Conservation (phyloP, 1,140 invertebrate genomes). For the Drosophila busckii region DNA sequence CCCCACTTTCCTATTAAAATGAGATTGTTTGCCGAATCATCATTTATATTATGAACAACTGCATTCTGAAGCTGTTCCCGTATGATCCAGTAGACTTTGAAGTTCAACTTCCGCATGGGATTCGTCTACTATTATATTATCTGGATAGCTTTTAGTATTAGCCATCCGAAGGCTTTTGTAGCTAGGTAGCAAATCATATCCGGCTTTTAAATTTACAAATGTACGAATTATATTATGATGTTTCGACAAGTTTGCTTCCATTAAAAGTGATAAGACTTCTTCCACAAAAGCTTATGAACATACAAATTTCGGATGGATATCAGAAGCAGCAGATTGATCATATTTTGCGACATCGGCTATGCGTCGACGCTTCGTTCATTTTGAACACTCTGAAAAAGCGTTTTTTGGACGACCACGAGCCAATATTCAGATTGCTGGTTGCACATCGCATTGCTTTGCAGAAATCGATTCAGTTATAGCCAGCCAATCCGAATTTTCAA, state of each 20-base stretch:
- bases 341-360: slow-evolving; percentile 4
- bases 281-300: neutral
- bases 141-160: slow-evolving; percentile 10
- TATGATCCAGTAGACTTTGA: slow-evolving; percentile 6
- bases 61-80: slow-evolving; percentile 1
- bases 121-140: slow-evolving; percentile 13
- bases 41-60: neutral
- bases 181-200: slow-evolving; percentile 13
- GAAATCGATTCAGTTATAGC: too few relatives aligned
- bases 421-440: too few relatives aligned
- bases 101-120: too few relatives aligned
- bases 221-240: slow-evolving; percentile 2
- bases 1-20: slow-evolving; percentile 19
- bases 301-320: neutral
- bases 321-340: slow-evolving; percentile 8
- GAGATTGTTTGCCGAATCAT: slow-evolving; percentile 5
- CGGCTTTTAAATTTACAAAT: neutral
- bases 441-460: too few relatives aligned
- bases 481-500: too few relatives aligned
- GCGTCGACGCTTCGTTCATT: slow-evolving; percentile 5
- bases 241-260: slow-evolving; percentile 1
- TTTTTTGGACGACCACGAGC: too few relatives aligned
- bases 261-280: slow-evolving; percentile 1
- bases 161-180: neutral
- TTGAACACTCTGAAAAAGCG: too few relatives aligned